phyloP scores from a whole-genome alignment of 2,113 vertebrate species.

The Boleophthalmus pectinirostris region DNA sequence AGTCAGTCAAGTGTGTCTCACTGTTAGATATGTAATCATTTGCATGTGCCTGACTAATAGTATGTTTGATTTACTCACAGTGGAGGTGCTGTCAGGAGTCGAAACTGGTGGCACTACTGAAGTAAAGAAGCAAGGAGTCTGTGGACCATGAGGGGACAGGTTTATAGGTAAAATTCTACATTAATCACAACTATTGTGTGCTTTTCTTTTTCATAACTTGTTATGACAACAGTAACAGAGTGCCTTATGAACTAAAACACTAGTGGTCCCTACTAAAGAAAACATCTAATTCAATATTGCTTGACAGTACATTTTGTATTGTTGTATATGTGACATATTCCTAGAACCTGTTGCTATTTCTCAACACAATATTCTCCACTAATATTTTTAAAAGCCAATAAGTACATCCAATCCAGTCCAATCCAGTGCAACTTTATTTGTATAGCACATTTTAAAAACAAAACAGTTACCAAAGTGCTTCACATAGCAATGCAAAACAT shows the following conservation, averaged over 20 bases:
- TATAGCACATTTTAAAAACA: too few relatives aligned
- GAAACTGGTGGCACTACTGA: neutral
- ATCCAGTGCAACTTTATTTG: too few relatives aligned
- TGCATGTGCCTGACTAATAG: neutral
- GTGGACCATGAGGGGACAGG: constrained; percentile 17
- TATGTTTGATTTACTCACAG: neutral
- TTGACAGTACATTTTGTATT: neutral
- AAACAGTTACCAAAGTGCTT: too few relatives aligned
- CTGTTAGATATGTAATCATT: neutral
- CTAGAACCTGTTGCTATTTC: neutral
- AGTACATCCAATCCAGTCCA: too few relatives aligned
- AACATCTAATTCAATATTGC: neutral
- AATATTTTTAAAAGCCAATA: too few relatives aligned
- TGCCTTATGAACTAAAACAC: neutral
- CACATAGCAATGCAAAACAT: too few relatives aligned
- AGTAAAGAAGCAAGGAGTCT: constrained; percentile 18
- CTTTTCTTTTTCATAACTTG: neutral
- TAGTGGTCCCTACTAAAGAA: neutral
- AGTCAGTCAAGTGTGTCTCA: neutral
- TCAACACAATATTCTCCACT: too few relatives aligned
- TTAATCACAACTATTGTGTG: neutral
- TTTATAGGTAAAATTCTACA: neutral
- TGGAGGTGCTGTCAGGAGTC: neutral
- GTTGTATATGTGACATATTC: neutral
- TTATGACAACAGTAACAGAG: neutral